These are phyloP conservation scores for Silurus lanzhouensis DNA, from an alignment of 2,797 vertebrate genomes.

Conservation along the genomic window DNA sequence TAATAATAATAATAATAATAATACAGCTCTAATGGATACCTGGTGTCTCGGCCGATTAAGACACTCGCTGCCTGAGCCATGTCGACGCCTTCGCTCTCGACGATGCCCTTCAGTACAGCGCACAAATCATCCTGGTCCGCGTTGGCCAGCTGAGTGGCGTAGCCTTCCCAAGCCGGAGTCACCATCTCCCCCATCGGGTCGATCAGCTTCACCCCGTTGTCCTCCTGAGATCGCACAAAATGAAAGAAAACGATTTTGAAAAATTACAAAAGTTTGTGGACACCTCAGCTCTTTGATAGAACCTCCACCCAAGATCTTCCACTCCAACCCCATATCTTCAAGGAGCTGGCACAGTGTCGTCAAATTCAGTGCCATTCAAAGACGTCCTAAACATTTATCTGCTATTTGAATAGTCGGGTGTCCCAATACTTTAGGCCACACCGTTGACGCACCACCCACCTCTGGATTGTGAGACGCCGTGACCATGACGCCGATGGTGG, in stretches of 20 bases:
- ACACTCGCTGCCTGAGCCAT: conserved; percentile 77
- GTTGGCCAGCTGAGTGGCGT: conserved; percentile 87
- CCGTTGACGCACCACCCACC: conserved; percentile 64
- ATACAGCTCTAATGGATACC: conserved; percentile 68
- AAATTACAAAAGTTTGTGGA: not conserved
- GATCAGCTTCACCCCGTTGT: conserved; percentile 93
- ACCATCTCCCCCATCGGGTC: conserved; percentile 97
- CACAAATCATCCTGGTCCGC: conserved; percentile 82
- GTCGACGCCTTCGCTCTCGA: conserved; percentile 78
- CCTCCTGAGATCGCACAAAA: conserved; percentile 74
- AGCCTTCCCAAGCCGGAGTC: conserved; percentile 84
- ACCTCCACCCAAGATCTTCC: too few species aligned
- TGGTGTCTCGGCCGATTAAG: conserved; percentile 90
- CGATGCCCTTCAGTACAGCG: conserved; percentile 73
- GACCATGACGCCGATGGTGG: conserved; percentile 92
- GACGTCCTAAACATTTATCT: too few species aligned
- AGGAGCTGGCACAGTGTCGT: too few species aligned
- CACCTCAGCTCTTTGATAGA: not conserved
- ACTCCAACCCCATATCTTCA: too few species aligned
- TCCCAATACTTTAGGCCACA: too few species aligned
- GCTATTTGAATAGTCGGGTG: too few species aligned
- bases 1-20: not conserved
- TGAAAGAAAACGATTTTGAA: not conserved
- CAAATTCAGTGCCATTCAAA: too few species aligned
- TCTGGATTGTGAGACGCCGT: conserved; percentile 98